Base-by-base conservation (phyloP, 92 coral and sea anemone genomes). In the Epizoanthus ramosus region DNA sequence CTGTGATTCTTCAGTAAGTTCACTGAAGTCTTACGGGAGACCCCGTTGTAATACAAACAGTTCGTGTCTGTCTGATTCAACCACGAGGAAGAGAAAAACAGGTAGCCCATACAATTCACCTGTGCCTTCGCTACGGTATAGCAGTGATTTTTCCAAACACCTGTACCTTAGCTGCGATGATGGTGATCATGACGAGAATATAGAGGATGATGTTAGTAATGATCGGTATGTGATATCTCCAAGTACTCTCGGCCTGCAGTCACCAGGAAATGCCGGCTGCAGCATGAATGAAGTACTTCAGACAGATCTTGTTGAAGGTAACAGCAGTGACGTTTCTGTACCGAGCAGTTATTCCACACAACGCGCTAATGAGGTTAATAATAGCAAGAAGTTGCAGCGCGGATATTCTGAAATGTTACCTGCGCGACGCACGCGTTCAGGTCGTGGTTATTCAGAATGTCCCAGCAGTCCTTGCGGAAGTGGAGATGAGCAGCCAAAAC, bases 391-490 rank as follows among this genome's bases (percentile, higher is more conserved):
- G 50, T 15, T 39, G 8, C 68, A 22, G 3, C 21, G 63, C 6
- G 47, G 37, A 33, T 60, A 17, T 39, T 60, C 56, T 22, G 81
- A 60, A 60, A 60, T n/a, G 18, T 59, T 37, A 50, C 15, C 15
- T 50, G 54, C 54, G 54, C 54, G 16, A 9, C 54, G 54, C 35
- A 5, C 82, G 6, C 70, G 37, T 21, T 77, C 28, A 35, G 6
- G 23, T 3, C 21, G 80, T 33, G 41, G 21, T 19, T 37, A 56
- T 6, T 6, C 56, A 18, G 82, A 80, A 19, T 89, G 79, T 5
- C 92, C 94, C 6, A 41, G 80, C 28, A 87, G 79, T 45, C 85
- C 94, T 3, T 67, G 86, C 70, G 85, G 89, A 57, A 87, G 86
- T 13, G 61, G 86, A 4, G 83, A 71, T 69, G 83, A 85, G 64